Percentiles rank a stretch among this genome's conserved stretches.
Conservation (phyloP, 2,113 vertebrate species). For the Mesembrinibis cayennensis region DNA sequence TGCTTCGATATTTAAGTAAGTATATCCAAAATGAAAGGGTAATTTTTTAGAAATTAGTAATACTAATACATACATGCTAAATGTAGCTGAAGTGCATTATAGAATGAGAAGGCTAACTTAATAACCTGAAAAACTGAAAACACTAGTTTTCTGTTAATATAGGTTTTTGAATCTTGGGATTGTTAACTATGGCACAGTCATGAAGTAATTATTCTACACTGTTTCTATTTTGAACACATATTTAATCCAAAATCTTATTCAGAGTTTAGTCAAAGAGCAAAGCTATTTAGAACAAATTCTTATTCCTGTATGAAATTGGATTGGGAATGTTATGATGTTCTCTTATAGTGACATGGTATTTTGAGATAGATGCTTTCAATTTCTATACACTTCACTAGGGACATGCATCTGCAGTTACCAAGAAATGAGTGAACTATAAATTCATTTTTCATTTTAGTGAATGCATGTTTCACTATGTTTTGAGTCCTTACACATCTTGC, state of each 20-base stretch:
- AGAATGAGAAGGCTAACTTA: not conserved
- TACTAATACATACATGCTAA: not conserved
- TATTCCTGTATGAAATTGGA: not conserved
- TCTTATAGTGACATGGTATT: not conserved
- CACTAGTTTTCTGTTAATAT: not conserved
- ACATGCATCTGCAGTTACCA: not conserved
- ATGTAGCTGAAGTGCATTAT: not conserved
- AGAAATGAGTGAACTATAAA: not conserved
- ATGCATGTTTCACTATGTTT: not conserved
- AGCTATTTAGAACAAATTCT: not conserved
- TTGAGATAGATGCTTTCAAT: constrained; percentile 3
- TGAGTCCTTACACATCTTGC: not conserved
- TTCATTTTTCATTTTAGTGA: not conserved
- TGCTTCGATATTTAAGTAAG: not conserved
- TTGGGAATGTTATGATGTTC: not conserved
- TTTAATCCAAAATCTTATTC: not conserved
- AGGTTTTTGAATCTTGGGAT: not conserved
- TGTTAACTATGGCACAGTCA: not conserved
- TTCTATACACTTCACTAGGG: not conserved
- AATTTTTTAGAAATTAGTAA: not conserved
- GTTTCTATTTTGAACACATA: not conserved
- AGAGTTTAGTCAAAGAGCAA: not conserved
- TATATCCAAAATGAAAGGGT: not conserved
- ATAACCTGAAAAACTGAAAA: not conserved
- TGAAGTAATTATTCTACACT: not conserved